Conservation (phyloP, 53 echinoderm and acorn worm genomes). For the Stichopus horrens region DNA sequence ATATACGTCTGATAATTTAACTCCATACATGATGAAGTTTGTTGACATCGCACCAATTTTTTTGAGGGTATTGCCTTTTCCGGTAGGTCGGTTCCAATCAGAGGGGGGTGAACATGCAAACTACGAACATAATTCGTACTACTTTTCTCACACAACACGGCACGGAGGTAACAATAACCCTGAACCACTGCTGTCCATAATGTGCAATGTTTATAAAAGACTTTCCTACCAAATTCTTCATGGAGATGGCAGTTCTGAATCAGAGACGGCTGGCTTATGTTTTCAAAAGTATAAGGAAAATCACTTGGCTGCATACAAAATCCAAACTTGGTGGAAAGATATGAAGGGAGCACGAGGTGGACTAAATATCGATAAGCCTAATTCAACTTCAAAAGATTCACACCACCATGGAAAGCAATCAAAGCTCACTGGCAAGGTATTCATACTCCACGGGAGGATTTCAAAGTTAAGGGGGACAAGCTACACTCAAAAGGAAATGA, state of each 20-base stretch:
- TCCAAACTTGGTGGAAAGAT: no score
- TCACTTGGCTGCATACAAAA: background rate
- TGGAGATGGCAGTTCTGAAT: background rate
- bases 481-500: background rate
- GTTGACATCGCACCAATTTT: slow-evolving; percentile 57
- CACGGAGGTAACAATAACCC: slow-evolving; percentile 61
- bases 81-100: slow-evolving; percentile 56
- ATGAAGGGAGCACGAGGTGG: no score
- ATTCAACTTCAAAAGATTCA: no score
- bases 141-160: slow-evolving; percentile 65
- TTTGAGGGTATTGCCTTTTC: slow-evolving; percentile 45
- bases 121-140: slow-evolving; percentile 57
- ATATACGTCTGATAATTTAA: slow-evolving; percentile 52
- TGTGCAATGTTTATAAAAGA: background rate
- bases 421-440: no score
- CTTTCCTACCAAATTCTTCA: background rate
- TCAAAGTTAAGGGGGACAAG: background rate
- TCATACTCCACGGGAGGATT: background rate
- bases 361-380: no score
- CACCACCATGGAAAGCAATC: no score
- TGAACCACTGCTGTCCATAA: slow-evolving; percentile 24
- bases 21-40: slow-evolving; percentile 73
- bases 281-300: background rate
- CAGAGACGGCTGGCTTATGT: background rate
- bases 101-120: slow-evolving; percentile 73